Percentiles rank a stretch among this genome's conserved stretches.
Evolutionary conservation across 2,113 vertebrate species (phyloP).

Genomic region (Crotalus viridis): DNA sequence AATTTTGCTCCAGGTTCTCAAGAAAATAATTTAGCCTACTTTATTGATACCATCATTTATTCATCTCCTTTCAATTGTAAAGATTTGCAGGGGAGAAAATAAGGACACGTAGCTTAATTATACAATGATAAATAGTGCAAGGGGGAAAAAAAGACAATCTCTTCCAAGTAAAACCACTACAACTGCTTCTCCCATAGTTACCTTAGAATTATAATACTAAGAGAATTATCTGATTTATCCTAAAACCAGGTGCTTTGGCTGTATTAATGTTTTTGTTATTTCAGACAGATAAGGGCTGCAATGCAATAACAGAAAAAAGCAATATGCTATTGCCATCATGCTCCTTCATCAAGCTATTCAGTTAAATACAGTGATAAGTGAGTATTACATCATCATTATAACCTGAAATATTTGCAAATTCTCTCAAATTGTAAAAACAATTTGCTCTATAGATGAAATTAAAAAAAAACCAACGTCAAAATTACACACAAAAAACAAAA

Average conservation of each 20-base stretch:
- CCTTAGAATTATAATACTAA: neutral
- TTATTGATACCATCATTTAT: neutral
- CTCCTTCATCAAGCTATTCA: slow-evolving; percentile 46
- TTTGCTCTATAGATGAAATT: neutral
- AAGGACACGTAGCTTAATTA: neutral
- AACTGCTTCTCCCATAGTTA: neutral
- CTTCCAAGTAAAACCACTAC: neutral
- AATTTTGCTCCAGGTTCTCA: neutral
- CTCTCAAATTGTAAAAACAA: neutral
- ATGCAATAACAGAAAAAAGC: neutral
- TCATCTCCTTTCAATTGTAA: neutral
- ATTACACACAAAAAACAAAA: slow-evolving; percentile 6
- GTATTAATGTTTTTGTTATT: neutral
- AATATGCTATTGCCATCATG: neutral
- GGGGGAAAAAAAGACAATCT: neutral
- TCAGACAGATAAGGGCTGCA: neutral
- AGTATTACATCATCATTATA: neutral
- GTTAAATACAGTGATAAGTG: slow-evolving; percentile 1
- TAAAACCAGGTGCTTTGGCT: neutral
- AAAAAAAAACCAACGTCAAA: neutral
- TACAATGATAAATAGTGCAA: neutral
- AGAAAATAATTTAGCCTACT: neutral
- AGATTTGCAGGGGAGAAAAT: neutral
- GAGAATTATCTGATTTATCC: neutral
- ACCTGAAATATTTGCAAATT: neutral